Evolutionary conservation across 2,888 invertebrate genomes (phyloP).

Genomic region (Amphipyra tragopoginis): DNA sequence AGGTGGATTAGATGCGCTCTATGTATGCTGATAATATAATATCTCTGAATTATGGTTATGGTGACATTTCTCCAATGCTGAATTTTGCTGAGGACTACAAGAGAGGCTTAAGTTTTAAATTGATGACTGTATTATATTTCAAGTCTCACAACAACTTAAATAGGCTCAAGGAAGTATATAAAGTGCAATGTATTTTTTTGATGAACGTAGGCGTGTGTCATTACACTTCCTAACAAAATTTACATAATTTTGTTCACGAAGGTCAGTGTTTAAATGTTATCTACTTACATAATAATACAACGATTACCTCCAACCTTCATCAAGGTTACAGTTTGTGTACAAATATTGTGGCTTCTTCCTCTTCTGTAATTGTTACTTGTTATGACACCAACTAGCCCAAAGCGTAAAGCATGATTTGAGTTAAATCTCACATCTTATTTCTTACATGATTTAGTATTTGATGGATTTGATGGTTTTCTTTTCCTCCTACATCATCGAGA

Average conservation of each 20-base stretch:
- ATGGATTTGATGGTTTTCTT: too few relatives aligned
- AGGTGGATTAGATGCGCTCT: neutral
- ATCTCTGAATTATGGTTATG: too few relatives aligned
- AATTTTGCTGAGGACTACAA: neutral
- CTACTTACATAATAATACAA: conserved; percentile 12
- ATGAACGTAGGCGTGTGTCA: conserved; percentile 40
- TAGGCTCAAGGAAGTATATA: conserved; percentile 28
- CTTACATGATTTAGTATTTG: too few relatives aligned
- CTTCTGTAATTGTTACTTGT: neutral
- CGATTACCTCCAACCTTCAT: conserved; percentile 7
- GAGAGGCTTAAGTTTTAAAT: neutral
- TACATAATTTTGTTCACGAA: conserved; percentile 46
- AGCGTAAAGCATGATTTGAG: too few relatives aligned
- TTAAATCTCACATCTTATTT: too few relatives aligned
- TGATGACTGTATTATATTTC: neutral
- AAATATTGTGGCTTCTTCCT: neutral
- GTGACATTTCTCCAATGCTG: neutral
- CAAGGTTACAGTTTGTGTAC: conserved; percentile 12
- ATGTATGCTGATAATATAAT: neutral
- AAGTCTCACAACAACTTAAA: neutral
- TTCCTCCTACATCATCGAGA: too few relatives aligned
- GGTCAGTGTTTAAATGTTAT: conserved; percentile 39
- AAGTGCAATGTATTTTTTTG: conserved; percentile 24
- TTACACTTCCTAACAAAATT: conserved; percentile 50
- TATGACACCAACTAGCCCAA: too few relatives aligned